These are phyloP conservation scores for Eubasilissa regina DNA, from an alignment of 1,140 invertebrate genomes.

Conservation along the genomic window DNA sequence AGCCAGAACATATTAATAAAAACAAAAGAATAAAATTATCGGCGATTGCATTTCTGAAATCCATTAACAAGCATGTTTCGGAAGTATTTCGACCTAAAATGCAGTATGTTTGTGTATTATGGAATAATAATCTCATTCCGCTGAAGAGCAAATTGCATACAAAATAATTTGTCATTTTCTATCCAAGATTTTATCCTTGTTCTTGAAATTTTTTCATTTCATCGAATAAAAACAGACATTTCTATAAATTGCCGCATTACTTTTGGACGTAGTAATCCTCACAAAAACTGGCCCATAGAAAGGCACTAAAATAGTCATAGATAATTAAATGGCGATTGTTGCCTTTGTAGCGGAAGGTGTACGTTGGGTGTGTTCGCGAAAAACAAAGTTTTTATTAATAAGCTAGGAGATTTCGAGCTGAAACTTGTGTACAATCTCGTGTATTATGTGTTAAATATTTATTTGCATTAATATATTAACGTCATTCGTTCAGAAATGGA, in stretches of 20 bases:
- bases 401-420: slow-evolving; percentile 30
- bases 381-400: slow-evolving; percentile 41
- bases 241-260: neutral
- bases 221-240: neutral
- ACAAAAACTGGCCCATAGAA: slow-evolving; percentile 41
- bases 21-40: too few relatives aligned
- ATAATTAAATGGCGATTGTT: slow-evolving; percentile 51
- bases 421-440: slow-evolving; percentile 16
- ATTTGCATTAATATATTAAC: slow-evolving; percentile 27
- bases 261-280: neutral
- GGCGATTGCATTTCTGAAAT: too few relatives aligned
- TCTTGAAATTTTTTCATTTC: too few relatives aligned
- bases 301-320: slow-evolving; percentile 41
- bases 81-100: too few relatives aligned
- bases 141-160: too few relatives aligned
- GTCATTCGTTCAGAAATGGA: slow-evolving; percentile 46
- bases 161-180: too few relatives aligned
- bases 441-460: slow-evolving; percentile 34
- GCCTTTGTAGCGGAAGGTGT: slow-evolving; percentile 35
- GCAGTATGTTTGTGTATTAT: too few relatives aligned
- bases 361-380: slow-evolving; percentile 40
- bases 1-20: too few relatives aligned
- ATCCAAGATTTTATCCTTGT: too few relatives aligned
- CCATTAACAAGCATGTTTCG: too few relatives aligned
- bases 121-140: too few relatives aligned